phyloP scores from a whole-genome alignment of 1,140 invertebrate species.

The Drosophila quadrilineata region DNA sequence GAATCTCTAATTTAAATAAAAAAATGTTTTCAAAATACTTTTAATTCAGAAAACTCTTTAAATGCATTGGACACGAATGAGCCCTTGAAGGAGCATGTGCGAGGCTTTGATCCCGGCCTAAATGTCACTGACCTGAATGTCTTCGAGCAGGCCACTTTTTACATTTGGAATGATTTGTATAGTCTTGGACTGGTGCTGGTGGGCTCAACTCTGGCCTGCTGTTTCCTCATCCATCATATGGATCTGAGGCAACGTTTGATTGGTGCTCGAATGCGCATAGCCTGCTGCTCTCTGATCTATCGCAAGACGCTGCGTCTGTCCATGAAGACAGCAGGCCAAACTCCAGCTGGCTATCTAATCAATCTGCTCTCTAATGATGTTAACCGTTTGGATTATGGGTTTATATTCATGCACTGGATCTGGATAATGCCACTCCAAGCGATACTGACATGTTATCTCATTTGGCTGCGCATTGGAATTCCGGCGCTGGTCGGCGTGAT shows the following conservation, averaged over 20 bases:
- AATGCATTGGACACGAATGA: slow-evolving; percentile 36
- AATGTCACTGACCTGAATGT: slow-evolving; percentile 12
- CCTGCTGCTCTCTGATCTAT: slow-evolving; percentile 84
- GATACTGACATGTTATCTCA: slow-evolving; percentile 84
- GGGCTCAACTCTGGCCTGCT: slow-evolving; percentile 57
- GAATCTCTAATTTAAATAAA: background rate
- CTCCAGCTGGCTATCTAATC: slow-evolving; percentile 90
- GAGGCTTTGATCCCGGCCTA: background rate
- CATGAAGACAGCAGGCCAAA: slow-evolving; percentile 85
- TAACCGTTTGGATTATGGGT: slow-evolving; percentile 85
- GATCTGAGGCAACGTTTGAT: slow-evolving; percentile 74
- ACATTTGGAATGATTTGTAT: slow-evolving; percentile 64
- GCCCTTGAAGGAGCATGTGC: slow-evolving; percentile 30
- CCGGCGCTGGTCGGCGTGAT: slow-evolving; percentile 88
- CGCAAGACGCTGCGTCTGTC: slow-evolving; percentile 85
- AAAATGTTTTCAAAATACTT: background rate
- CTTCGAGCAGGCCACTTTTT: slow-evolving; percentile 2
- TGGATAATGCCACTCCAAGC: slow-evolving; percentile 88
- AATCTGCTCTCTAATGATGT: slow-evolving; percentile 93
- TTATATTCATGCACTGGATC: slow-evolving; percentile 85
- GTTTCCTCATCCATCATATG: slow-evolving; percentile 80
- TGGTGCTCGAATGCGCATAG: slow-evolving; percentile 83
- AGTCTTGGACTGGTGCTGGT: slow-evolving; percentile 64
- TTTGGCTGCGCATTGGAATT: slow-evolving; percentile 87
- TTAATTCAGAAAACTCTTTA: slow-evolving; percentile 20